These are phyloP conservation scores for Trachythela sp. DNA, from an alignment of 64 coral and sea anemone genomes.

Conservation along the genomic window DNA sequence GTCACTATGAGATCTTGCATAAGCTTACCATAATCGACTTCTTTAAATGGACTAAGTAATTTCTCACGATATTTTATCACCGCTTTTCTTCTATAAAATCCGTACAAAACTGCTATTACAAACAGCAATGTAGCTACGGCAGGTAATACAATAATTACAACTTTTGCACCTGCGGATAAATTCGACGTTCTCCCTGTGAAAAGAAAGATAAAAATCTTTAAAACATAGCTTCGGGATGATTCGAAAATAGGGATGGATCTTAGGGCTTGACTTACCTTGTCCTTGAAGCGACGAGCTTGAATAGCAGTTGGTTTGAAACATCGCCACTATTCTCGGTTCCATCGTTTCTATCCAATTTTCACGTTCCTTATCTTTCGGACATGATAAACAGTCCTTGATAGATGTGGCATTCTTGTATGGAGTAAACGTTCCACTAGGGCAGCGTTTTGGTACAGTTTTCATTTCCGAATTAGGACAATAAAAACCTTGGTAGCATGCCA, in stretches of 20 bases:
- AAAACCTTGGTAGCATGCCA: background rate
- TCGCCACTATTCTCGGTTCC: background rate
- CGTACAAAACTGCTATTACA: background rate
- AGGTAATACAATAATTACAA: background rate
- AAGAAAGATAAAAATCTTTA: background rate
- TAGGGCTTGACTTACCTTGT: too few relatives aligned
- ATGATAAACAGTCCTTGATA: background rate
- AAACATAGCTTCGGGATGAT: background rate
- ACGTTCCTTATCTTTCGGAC: background rate
- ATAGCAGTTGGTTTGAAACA: conserved; percentile 18
- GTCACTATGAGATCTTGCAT: background rate
- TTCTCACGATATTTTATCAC: background rate
- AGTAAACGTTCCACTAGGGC: background rate
- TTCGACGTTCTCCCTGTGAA: background rate
- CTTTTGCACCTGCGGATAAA: background rate
- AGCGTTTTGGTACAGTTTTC: background rate
- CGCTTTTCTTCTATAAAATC: background rate
- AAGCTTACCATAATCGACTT: background rate
- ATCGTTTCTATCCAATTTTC: background rate
- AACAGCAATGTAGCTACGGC: background rate
- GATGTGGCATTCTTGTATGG: background rate
- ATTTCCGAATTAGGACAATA: background rate
- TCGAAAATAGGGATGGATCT: background rate
- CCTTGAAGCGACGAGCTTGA: background rate
- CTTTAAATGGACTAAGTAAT: background rate